Evolutionary conservation across 1,140 invertebrate genomes (phyloP).

Genomic region (Zaprionus camerounensis): DNA sequence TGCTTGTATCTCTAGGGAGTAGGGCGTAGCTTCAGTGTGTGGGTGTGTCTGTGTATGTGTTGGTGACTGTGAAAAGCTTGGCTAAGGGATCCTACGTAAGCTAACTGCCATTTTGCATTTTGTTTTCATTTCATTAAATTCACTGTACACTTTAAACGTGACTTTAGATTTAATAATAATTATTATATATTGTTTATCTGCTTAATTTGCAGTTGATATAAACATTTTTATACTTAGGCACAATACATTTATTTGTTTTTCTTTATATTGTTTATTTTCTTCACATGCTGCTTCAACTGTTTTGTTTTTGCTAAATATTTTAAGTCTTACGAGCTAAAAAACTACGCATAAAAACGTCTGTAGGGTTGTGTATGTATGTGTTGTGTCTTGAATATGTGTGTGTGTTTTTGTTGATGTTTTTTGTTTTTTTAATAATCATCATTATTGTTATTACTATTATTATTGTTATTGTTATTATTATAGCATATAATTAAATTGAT

Average conservation of each 20-base stretch:
- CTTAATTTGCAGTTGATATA: constrained; percentile 44
- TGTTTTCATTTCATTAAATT: constrained; percentile 22
- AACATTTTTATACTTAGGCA: constrained; percentile 73
- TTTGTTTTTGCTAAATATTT: constrained; percentile 65
- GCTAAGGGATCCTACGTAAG: constrained; percentile 52
- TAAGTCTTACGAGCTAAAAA: constrained; percentile 54
- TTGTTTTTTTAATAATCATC: constrained; percentile 37
- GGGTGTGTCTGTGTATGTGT: constrained; percentile 22
- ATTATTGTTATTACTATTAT: constrained; percentile 38
- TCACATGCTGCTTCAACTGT: constrained; percentile 39
- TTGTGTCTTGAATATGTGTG: constrained; percentile 18
- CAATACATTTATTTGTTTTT: constrained; percentile 76
- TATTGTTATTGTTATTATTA: constrained; percentile 20
- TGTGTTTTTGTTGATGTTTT: constrained; percentile 44
- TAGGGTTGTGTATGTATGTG: constrained; percentile 33
- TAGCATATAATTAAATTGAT: constrained; percentile 49
- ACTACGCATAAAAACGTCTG: constrained; percentile 76
- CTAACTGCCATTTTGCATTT: constrained; percentile 28
- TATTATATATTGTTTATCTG: constrained; percentile 52
- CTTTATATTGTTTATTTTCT: constrained; percentile 43
- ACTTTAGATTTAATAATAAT: constrained; percentile 32
- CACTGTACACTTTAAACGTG: constrained; percentile 24
- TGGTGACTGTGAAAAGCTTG: constrained; percentile 54
- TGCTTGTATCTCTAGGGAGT: constrained; percentile 21
- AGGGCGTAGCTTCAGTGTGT: constrained; percentile 9